Percentiles rank a stretch among this genome's conserved stretches.
phyloP scores from a whole-genome alignment of 2,113 vertebrate genomes.

The Pavo muticus region DNA sequence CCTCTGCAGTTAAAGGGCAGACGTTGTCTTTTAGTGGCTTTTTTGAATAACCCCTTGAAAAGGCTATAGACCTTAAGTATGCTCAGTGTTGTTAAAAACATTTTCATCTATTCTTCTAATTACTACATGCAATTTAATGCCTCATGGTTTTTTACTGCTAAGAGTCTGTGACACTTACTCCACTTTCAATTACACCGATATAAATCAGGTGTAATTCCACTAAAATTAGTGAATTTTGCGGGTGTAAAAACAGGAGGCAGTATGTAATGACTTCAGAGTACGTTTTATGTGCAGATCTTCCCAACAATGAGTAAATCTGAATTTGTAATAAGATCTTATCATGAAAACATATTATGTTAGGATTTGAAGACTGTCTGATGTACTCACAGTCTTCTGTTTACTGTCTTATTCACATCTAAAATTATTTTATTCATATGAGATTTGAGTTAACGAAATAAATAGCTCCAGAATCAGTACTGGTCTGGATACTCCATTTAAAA shows the following conservation, averaged over 20 bases:
- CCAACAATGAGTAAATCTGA: neutral
- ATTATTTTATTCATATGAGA: neutral
- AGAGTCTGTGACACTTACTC: neutral
- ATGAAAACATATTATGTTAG: neutral
- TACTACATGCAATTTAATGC: neutral
- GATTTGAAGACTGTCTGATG: neutral
- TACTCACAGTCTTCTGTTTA: neutral
- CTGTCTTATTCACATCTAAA: neutral
- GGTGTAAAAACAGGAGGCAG: neutral
- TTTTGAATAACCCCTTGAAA: neutral
- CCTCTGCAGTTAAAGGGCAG: neutral
- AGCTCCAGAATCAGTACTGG: neutral
- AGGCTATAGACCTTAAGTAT: neutral
- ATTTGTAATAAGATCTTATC: neutral
- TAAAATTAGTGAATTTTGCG: neutral
- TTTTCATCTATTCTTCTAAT: slow-evolving; percentile 27
- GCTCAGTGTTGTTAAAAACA: neutral
- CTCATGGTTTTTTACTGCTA: neutral
- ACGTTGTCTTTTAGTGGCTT: neutral
- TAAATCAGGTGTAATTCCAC: neutral
- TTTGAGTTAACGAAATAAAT: neutral
- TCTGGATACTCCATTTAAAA: neutral
- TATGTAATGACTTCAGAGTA: neutral
- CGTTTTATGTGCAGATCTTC: neutral
- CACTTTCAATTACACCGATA: neutral